These are phyloP conservation scores for Hermatobates lingyangjiaoensis DNA, from an alignment of 1,140 invertebrate genomes.

Conservation along the genomic window DNA sequence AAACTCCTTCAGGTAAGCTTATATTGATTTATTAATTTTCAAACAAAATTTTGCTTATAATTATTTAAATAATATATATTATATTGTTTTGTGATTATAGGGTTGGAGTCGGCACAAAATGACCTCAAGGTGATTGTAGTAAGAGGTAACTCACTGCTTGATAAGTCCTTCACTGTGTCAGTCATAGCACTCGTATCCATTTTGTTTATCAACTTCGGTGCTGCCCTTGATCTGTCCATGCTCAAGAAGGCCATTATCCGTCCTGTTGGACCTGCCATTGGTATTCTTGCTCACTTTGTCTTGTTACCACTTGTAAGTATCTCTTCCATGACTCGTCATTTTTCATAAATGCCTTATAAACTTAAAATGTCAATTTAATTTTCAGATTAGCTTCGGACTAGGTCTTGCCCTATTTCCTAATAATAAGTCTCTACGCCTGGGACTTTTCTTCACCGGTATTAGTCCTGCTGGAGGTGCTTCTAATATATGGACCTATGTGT, in stretches of 20 bases:
- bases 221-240: constrained; percentile 59
- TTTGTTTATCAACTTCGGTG: constrained; percentile 86
- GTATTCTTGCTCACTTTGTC: constrained; percentile 64
- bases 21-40: no score
- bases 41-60: no score
- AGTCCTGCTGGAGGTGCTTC: constrained; percentile 82
- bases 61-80: no score
- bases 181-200: constrained; percentile 61
- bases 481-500: constrained; percentile 83
- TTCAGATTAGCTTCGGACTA: constrained; percentile 55
- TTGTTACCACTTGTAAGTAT: constrained; percentile 69
- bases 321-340: not conserved
- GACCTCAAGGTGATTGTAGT: constrained; percentile 38
- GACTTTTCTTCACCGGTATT: constrained; percentile 80
- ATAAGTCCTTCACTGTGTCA: constrained; percentile 55
- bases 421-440: constrained; percentile 50
- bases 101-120: no score
- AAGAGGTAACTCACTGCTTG: constrained; percentile 40
- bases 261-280: constrained; percentile 69
- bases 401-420: constrained; percentile 51
- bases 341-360: not conserved
- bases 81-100: no score
- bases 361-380: constrained; percentile 9
- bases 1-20: no score
- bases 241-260: constrained; percentile 45